A percentile compares a stretch with the other conserved stretches of the same genome.
Conservation (phyloP, 30 jellyfish, hydroid and myxozoan species). For the Cassiopea xamachana region DNA sequence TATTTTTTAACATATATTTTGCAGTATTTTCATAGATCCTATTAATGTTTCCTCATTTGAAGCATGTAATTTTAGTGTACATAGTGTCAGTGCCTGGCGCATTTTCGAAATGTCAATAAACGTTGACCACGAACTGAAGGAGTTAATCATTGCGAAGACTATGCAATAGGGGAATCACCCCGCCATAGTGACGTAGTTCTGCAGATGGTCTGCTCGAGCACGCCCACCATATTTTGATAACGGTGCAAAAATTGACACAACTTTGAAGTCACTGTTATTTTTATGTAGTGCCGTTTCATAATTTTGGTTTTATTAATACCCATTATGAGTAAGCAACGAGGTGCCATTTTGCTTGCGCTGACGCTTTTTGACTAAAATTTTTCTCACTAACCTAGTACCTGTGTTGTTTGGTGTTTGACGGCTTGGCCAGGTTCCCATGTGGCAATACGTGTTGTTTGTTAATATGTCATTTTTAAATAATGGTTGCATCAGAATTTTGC, state of each 20-base stretch:
- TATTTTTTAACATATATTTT: not conserved
- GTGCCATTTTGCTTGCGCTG: no score
- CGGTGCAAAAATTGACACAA: not conserved
- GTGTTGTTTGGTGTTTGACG: not conserved
- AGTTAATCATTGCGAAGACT: not conserved
- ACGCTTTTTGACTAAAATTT: no score
- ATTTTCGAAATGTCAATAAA: not conserved
- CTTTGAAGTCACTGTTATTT: no score
- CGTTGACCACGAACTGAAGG: not conserved
- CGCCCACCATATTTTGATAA: not conserved
- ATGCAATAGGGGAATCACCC: not conserved
- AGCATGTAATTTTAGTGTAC: not conserved
- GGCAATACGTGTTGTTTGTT: not conserved
- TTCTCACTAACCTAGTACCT: not conserved
- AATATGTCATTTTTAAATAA: not conserved
- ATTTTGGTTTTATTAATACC: no score
- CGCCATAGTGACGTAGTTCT: not conserved
- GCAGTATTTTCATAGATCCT: conserved; percentile 4
- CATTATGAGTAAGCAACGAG: no score
- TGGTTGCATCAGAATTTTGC: conserved; percentile 4
- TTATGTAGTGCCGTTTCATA: no score
- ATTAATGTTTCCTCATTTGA: not conserved
- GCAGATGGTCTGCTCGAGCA: not conserved
- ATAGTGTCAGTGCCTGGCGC: not conserved
- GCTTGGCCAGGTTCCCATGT: not conserved